These are phyloP conservation scores for Tetragnatha versicolor DNA, from an alignment of 1,140 invertebrate genomes.

Conservation along the genomic window DNA sequence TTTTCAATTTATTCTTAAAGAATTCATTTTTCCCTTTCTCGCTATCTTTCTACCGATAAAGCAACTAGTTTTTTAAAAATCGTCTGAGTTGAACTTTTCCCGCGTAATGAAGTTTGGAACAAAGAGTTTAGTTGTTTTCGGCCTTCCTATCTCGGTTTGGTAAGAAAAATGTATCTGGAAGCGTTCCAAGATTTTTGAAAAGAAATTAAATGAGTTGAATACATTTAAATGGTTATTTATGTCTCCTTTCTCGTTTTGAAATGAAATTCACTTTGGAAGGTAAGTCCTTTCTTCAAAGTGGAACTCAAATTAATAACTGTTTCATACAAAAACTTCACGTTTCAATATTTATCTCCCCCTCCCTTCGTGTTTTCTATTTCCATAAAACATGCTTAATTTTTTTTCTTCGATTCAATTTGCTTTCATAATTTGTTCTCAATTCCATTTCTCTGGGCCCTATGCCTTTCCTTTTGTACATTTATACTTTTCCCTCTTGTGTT, in stretches of 20 bases:
- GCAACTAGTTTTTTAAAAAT: background rate
- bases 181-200: background rate
- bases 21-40: background rate
- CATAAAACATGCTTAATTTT: too few species aligned
- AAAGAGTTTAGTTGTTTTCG: background rate
- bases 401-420: too few species aligned
- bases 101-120: constrained; percentile 1
- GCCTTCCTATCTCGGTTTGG: background rate
- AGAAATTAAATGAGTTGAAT: constrained; percentile 1
- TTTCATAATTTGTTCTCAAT: too few species aligned
- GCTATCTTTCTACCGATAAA: background rate
- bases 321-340: too few species aligned
- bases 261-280: background rate
- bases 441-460: too few species aligned
- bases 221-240: constrained; percentile 7
- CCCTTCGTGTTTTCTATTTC: too few species aligned
- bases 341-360: too few species aligned
- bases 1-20: background rate
- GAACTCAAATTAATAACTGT: too few species aligned
- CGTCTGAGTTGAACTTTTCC: background rate
- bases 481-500: too few species aligned
- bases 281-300: background rate
- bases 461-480: too few species aligned
- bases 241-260: background rate
- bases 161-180: background rate